A percentile compares a stretch with the other conserved stretches of the same genome.
Conservation (phyloP, 2,113 vertebrate species). For the Ploceus nigricollis region DNA sequence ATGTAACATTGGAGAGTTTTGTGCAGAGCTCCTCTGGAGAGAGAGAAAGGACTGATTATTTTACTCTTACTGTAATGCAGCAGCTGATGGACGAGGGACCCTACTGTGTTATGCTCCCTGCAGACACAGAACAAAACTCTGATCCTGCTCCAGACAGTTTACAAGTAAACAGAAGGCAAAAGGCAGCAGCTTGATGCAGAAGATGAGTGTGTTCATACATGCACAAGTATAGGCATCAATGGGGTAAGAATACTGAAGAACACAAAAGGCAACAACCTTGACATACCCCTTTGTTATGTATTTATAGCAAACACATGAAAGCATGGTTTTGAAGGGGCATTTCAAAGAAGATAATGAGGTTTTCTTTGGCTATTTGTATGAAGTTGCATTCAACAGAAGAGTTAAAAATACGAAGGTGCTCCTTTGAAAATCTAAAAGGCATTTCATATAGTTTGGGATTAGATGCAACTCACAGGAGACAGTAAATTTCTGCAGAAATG, state of each 20-base stretch:
- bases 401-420: neutral
- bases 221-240: neutral
- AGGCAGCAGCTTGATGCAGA: neutral
- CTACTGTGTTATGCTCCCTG: neutral
- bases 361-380: neutral
- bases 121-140: neutral
- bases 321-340: neutral
- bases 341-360: neutral
- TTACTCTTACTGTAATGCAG: neutral
- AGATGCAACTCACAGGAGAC: neutral
- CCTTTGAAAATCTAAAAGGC: neutral
- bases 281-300: neutral
- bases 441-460: neutral
- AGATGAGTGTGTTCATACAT: neutral
- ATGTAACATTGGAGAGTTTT: neutral
- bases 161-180: neutral
- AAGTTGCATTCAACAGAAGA: neutral
- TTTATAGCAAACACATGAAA: neutral
- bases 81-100: neutral
- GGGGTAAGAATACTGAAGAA: neutral
- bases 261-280: neutral
- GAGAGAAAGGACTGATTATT: neutral
- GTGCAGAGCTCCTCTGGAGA: neutral
- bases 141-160: neutral
- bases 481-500: neutral